Conservation (phyloP, 92 coral and sea anemone species). For the Epizoanthus stellaris region DNA sequence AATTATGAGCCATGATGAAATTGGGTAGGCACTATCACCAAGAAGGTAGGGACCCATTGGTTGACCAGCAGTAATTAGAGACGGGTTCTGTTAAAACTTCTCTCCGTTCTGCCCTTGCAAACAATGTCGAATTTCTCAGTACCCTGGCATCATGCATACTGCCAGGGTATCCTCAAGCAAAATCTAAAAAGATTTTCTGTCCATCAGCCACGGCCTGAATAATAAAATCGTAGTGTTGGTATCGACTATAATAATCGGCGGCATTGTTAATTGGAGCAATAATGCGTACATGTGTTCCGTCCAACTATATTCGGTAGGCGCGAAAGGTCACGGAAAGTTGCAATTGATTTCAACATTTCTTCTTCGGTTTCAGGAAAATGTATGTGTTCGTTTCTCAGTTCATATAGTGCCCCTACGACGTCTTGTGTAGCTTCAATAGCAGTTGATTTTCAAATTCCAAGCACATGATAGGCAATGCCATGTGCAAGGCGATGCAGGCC, state of each 20-base stretch:
- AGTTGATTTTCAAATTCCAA: not conserved
- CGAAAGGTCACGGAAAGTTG: slow-evolving; percentile 44
- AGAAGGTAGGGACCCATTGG: slow-evolving; percentile 53
- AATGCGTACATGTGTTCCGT: slow-evolving; percentile 54
- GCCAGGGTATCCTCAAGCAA: slow-evolving; percentile 64
- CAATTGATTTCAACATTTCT: slow-evolving; percentile 47
- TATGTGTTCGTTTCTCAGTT: slow-evolving; percentile 22
- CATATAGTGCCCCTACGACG: slow-evolving; percentile 45
- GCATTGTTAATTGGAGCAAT: slow-evolving; percentile 54
- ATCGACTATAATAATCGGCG: slow-evolving; percentile 51
- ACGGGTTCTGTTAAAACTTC: slow-evolving; percentile 24
- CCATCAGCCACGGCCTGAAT: slow-evolving; percentile 62
- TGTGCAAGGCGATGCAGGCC: not conserved
- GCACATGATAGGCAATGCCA: slow-evolving; percentile 8
- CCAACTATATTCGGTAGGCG: slow-evolving; percentile 48
- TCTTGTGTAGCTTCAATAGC: slow-evolving; percentile 30
- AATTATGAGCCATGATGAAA: no score
- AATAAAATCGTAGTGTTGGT: slow-evolving; percentile 53
- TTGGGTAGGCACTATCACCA: slow-evolving; percentile 58
- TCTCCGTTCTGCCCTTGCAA: slow-evolving; percentile 50
- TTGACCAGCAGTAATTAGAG: slow-evolving; percentile 41
- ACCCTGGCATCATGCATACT: slow-evolving; percentile 65
- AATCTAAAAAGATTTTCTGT: slow-evolving; percentile 50
- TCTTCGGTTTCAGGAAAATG: slow-evolving; percentile 51
- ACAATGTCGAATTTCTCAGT: slow-evolving; percentile 26